Evolutionary conservation across 2,113 vertebrate species (phyloP).

Genomic region (Syngnathus scovelli): DNA sequence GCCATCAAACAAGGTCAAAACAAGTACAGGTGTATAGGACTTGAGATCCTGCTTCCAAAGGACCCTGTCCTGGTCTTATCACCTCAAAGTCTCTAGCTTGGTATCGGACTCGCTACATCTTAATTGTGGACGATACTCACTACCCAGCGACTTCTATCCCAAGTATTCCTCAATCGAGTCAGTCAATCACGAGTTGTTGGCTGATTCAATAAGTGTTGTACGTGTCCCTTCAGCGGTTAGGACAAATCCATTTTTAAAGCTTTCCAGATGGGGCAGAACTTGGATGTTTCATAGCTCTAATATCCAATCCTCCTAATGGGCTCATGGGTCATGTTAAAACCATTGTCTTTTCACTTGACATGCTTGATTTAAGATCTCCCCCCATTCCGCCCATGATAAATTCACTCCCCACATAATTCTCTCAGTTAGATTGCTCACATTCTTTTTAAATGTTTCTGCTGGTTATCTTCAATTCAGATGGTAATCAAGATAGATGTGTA

Average conservation of each 20-base stretch:
- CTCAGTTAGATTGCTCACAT: constrained; percentile 19
- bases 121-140: constrained; percentile 24
- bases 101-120: constrained; percentile 50
- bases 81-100: not conserved
- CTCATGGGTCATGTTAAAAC: constrained; percentile 51
- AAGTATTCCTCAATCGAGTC: constrained; percentile 63
- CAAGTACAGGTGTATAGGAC: too few species aligned
- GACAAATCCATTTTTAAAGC: constrained; percentile 60
- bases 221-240: constrained; percentile 57
- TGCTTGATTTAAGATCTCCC: constrained; percentile 31
- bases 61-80: too few species aligned
- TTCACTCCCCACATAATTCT: constrained; percentile 19
- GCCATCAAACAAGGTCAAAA: too few species aligned
- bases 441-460: constrained; percentile 5
- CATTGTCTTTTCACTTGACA: constrained; percentile 21
- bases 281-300: constrained; percentile 57
- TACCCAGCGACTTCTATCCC: constrained; percentile 42
- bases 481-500: not conserved
- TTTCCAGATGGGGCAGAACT: constrained; percentile 46
- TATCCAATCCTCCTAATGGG: constrained; percentile 58
- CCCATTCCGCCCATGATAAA: constrained; percentile 32
- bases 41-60: too few species aligned
- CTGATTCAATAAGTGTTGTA: constrained; percentile 62
- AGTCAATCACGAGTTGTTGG: constrained; percentile 65
- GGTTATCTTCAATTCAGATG: constrained; percentile 11